phyloP scores from a whole-genome alignment of 2,888 invertebrate genomes.

The Cerceris rybyensis region DNA sequence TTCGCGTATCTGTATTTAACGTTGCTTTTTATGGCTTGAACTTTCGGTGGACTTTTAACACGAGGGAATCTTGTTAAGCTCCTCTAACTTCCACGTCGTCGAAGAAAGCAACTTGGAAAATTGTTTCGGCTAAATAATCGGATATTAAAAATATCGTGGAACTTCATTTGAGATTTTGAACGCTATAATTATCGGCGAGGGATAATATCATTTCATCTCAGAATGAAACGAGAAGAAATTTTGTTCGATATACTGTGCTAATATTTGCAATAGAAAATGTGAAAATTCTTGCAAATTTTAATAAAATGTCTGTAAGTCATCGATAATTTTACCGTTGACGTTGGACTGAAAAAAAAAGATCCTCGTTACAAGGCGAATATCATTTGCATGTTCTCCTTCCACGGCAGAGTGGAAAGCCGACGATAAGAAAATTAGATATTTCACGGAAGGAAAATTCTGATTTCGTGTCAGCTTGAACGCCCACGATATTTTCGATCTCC shows the following conservation, averaged over 20 bases:
- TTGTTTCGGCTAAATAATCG: constrained; percentile 53
- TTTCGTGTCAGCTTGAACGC: neutral
- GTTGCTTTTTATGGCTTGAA: constrained; percentile 61
- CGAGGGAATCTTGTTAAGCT: constrained; percentile 68
- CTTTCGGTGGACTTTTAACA: constrained; percentile 67
- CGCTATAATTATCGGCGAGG: neutral
- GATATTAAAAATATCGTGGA: constrained; percentile 54
- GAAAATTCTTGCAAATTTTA: too few relatives aligned
- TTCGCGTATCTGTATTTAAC: constrained; percentile 61
- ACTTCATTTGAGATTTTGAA: constrained; percentile 6
- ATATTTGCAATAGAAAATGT: too few relatives aligned
- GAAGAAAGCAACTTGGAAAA: constrained; percentile 57
- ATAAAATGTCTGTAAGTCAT: neutral
- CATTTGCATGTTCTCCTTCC: constrained; percentile 7
- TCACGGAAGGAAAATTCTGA: constrained; percentile 30
- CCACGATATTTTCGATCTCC: constrained; percentile 32
- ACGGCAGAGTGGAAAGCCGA: neutral
- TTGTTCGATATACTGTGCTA: too few relatives aligned
- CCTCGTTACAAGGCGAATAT: neutral
- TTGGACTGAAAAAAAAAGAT: too few relatives aligned
- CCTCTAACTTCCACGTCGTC: constrained; percentile 51
- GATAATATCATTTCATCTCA: too few relatives aligned
- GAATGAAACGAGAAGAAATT: neutral
- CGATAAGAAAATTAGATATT: constrained; percentile 41
- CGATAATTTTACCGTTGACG: too few relatives aligned